Evolutionary conservation across 2,113 vertebrate species (phyloP).

Genomic region (Cebidichthys violaceus): DNA sequence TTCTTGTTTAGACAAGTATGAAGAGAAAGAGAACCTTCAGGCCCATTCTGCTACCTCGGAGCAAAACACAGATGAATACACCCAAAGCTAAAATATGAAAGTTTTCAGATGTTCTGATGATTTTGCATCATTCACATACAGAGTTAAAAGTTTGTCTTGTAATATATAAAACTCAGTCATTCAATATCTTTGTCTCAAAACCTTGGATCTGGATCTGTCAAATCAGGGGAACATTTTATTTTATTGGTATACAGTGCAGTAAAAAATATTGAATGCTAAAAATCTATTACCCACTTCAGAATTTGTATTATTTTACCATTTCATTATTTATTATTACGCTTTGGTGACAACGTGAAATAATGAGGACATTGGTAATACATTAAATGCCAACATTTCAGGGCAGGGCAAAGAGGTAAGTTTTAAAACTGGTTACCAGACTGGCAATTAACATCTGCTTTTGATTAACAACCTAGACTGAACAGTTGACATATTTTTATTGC

Average conservation of each 20-base stretch:
- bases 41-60: background rate
- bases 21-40: background rate
- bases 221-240: background rate
- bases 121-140: background rate
- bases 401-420: background rate
- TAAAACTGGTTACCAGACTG: slow-evolving; percentile 5
- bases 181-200: background rate
- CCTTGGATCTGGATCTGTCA: background rate
- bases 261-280: background rate
- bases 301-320: background rate
- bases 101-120: background rate
- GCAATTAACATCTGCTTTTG: background rate
- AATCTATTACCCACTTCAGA: background rate
- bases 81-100: background rate
- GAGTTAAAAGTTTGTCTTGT: background rate
- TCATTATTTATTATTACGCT: no score
- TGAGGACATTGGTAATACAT: background rate
- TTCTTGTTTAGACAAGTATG: slow-evolving; percentile 32
- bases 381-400: background rate
- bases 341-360: background rate
- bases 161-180: background rate
- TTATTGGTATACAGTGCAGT: background rate
- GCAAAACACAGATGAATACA: background rate
- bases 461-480: background rate
- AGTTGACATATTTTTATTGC: background rate